phyloP scores from a whole-genome alignment of 2,797 vertebrate species.

The Capromys pilorides region DNA sequence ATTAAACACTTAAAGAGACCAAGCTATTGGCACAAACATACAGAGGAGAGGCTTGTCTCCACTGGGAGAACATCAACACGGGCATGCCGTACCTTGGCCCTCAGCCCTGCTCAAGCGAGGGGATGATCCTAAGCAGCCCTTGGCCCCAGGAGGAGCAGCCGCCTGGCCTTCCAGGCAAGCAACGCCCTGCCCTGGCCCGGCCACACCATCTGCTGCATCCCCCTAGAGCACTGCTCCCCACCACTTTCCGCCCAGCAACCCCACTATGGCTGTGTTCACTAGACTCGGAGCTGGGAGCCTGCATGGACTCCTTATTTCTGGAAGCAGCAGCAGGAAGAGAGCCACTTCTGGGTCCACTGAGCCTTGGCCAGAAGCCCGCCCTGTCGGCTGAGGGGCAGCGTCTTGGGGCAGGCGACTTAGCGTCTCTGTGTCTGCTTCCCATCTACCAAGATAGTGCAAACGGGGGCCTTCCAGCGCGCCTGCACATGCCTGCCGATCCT shows the following conservation, averaged over 20 bases:
- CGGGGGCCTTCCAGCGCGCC: background rate
- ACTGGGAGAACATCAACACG: conserved; percentile 8
- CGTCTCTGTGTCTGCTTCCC: conserved; percentile 31
- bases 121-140: background rate
- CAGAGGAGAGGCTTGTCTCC: background rate
- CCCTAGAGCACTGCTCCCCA: background rate
- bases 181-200: background rate
- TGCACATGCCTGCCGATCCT: background rate
- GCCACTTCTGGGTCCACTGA: background rate
- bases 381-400: background rate
- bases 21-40: background rate
- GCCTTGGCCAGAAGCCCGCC: background rate
- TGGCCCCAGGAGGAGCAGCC: background rate
- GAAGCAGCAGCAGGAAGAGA: conserved; percentile 27
- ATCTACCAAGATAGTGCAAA: conserved; percentile 12
- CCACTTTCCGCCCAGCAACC: background rate
- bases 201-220: background rate
- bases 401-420: conserved; percentile 38
- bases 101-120: conserved; percentile 10
- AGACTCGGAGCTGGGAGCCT: background rate
- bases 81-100: background rate
- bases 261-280: background rate
- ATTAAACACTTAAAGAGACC: background rate
- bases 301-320: background rate
- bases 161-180: background rate